Base-by-base conservation (phyloP, 2,113 vertebrate species). In the Oreotragus oreotragus region DNA sequence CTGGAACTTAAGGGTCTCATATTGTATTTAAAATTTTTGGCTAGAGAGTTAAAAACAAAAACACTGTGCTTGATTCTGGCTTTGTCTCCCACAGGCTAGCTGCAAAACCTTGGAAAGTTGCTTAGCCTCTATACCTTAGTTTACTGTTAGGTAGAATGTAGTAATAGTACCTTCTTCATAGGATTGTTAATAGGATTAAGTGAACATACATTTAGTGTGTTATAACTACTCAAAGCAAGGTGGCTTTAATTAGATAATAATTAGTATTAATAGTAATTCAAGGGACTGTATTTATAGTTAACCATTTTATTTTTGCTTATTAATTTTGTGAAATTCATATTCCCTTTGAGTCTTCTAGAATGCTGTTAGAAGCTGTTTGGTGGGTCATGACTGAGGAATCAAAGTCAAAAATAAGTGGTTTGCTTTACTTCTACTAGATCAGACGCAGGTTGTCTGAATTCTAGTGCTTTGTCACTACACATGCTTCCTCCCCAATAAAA, bases 261-360 rank as follows among this genome's bases (percentile, higher is more conserved):
- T 51, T 81, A 58, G 33, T 88, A 91, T 76, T 89, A 89, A 27
- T 87, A 92, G 7, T 80, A 94, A 73, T 94, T 94, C 16, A 95
- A 88, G 70, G 30, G 49, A 36, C 53, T 95, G 5, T 33, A 49
- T 83, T 96, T 53, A 45, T 76, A 79, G 58, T n/a, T 88, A 70
- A 88, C 23, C 9, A 84, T 27, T 51, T 70, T 80, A 60, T 96
- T 91, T 21, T 93, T 90, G 39, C 8, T 95, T 95, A 62, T 57
- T 87, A 94, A 76, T 76, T 94, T 91, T 13, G 70, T 94, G 47
- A 88, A 51, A 28, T 90, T 73, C 73, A 39, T 87, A 36, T 92
- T 94, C 28, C 57, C 70, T 91, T 90, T 84, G 47, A 62, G 30
- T 84, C 23, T 84, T 90, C 8, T 84, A 33, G 49, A 60, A 17